phyloP scores from a whole-genome alignment of 2,797 vertebrate genomes.

The Pseudotriccus pelzelni region DNA sequence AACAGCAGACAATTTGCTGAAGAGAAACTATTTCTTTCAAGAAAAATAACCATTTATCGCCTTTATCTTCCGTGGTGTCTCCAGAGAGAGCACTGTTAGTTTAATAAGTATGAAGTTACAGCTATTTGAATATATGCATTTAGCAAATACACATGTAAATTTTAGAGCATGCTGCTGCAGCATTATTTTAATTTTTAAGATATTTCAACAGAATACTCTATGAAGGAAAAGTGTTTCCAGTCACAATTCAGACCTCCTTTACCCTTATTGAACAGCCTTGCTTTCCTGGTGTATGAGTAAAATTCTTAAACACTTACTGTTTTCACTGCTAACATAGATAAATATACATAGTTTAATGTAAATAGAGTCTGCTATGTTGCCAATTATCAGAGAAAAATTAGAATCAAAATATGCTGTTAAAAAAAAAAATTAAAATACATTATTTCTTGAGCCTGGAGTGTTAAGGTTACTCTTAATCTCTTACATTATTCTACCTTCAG shows the following conservation, averaged over 20 bases:
- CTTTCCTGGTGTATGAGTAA: not conserved
- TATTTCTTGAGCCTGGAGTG: not conserved
- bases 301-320: not conserved
- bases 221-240: not conserved
- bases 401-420: not conserved
- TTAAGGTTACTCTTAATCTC: not conserved
- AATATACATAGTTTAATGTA: not conserved
- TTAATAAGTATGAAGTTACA: not conserved
- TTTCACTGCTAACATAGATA: not conserved
- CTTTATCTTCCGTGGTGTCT: not conserved
- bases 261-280: not conserved
- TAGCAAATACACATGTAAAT: not conserved
- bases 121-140: not conserved
- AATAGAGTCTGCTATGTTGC: not conserved
- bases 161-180: not conserved
- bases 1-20: not conserved
- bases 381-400: not conserved
- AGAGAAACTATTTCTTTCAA: not conserved
- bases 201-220: not conserved
- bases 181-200: not conserved
- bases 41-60: not conserved
- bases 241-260: not conserved
- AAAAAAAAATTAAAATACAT: not conserved
- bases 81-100: not conserved
- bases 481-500: not conserved